These are phyloP conservation scores for Takifugu bimaculatus DNA, from an alignment of 2,113 vertebrate genomes.

Conservation along the genomic window DNA sequence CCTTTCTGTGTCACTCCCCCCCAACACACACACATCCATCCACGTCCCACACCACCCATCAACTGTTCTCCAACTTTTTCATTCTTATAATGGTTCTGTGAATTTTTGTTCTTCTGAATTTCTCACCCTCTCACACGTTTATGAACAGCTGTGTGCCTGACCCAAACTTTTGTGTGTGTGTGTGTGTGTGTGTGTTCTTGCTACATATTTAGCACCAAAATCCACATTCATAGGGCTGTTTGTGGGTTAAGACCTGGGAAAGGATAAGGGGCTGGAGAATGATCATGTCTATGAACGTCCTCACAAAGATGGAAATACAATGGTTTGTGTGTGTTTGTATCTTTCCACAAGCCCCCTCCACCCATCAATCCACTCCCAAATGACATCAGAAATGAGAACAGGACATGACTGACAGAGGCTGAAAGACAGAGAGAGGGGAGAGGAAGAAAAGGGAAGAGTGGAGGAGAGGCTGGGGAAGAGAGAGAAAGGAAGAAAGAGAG, in stretches of 20 bases:
- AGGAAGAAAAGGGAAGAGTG: not conserved
- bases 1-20: constrained; percentile 39
- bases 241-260: too few species aligned
- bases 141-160: constrained; percentile 25
- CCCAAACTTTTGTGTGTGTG: constrained; percentile 11
- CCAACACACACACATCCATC: constrained; percentile 47
- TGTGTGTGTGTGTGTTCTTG: not conserved
- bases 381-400: constrained; percentile 60
- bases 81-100: not conserved
- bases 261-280: too few species aligned
- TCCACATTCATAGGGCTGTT: too few species aligned
- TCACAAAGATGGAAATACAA: too few species aligned
- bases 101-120: constrained; percentile 10
- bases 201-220: too few species aligned
- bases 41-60: not conserved
- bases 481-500: constrained; percentile 3
- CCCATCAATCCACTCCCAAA: constrained; percentile 56
- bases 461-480: not conserved
- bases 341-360: constrained; percentile 42
- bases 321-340: constrained; percentile 2
- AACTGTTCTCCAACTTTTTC: too few species aligned
- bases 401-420: constrained; percentile 51
- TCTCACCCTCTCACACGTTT: constrained; percentile 39
- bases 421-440: constrained; percentile 9
- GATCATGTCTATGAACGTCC: too few species aligned